phyloP scores from a whole-genome alignment of 1,140 invertebrate genomes.

The Bombus picipes region DNA sequence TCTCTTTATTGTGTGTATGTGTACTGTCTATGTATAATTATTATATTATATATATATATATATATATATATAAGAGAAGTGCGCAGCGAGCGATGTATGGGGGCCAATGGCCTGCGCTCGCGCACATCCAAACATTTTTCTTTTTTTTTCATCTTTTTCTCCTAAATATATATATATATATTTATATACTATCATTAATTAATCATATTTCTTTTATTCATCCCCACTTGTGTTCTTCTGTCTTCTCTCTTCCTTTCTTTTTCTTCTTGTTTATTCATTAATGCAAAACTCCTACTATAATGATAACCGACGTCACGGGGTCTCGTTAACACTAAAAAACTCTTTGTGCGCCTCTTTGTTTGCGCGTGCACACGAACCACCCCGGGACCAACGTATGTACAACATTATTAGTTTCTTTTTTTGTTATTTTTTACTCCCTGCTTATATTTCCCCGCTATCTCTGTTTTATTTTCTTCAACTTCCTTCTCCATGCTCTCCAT shows the following conservation, averaged over 20 bases:
- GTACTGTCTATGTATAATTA: slow-evolving; percentile 82
- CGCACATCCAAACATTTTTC: slow-evolving; percentile 73
- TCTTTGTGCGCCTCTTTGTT: slow-evolving; percentile 75
- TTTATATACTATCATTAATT: slow-evolving; percentile 69
- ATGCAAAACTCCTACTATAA: slow-evolving; percentile 81
- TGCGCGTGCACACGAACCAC: slow-evolving; percentile 80
- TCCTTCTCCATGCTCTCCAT: slow-evolving; percentile 39
- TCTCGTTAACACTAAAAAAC: slow-evolving; percentile 67
- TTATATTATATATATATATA: slow-evolving; percentile 75
- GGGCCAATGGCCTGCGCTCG: slow-evolving; percentile 74
- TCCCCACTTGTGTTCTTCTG: slow-evolving; percentile 55
- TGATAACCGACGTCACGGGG: slow-evolving; percentile 80
- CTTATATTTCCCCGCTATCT: neutral
- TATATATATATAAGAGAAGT: slow-evolving; percentile 71
- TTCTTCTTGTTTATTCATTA: slow-evolving; percentile 67
- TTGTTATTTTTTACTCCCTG: slow-evolving; percentile 42
- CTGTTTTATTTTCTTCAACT: slow-evolving; percentile 1
- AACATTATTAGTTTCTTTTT: slow-evolving; percentile 72
- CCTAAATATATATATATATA: slow-evolving; percentile 75
- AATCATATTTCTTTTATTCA: slow-evolving; percentile 69
- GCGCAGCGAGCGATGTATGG: slow-evolving; percentile 75
- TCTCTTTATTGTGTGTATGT: slow-evolving; percentile 56
- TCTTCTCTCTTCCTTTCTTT: slow-evolving; percentile 36
- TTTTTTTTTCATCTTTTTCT: slow-evolving; percentile 62
- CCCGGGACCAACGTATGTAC: slow-evolving; percentile 81